These are phyloP conservation scores for Andrena trimmerana DNA, from an alignment of 2,888 invertebrate species.

Conservation along the genomic window DNA sequence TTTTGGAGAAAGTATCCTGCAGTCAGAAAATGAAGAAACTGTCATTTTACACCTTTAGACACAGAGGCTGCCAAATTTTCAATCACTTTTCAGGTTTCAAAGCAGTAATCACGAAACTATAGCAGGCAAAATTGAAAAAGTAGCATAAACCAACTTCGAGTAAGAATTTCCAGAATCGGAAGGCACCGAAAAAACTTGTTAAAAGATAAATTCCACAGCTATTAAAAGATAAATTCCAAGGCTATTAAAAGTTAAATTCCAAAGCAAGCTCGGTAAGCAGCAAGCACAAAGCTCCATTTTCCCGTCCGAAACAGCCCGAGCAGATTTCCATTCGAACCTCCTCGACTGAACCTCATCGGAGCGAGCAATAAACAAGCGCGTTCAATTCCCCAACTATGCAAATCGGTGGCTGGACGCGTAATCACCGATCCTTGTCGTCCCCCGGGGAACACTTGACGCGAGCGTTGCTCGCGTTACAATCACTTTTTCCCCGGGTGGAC, in stretches of 20 bases:
- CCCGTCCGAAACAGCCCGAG: not conserved
- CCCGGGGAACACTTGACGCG: not conserved
- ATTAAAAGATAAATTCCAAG: not conserved
- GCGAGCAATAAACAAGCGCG: conserved; percentile 14
- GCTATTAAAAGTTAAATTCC: not conserved
- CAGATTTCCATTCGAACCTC: not conserved
- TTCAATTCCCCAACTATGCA: conserved; percentile 11
- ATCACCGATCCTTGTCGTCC: conserved; percentile 4
- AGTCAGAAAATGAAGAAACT: too few relatives aligned
- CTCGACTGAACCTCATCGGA: not conserved
- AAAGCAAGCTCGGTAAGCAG: not conserved
- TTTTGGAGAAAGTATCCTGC: too few relatives aligned
- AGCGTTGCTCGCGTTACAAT: conserved; percentile 7
- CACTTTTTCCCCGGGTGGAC: conserved; percentile 1
- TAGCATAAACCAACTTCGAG: too few relatives aligned
- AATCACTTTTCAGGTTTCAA: too few relatives aligned
- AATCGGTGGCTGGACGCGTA: conserved; percentile 4
- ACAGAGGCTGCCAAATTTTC: too few relatives aligned
- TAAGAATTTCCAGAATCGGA: not conserved
- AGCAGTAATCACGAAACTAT: too few relatives aligned
- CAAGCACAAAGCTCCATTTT: not conserved
- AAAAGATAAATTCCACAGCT: not conserved
- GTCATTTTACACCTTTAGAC: too few relatives aligned
- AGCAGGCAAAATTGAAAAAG: too few relatives aligned
- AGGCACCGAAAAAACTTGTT: not conserved